These are phyloP conservation scores for Hyaena hyaena DNA, from an alignment of 2,113 vertebrate genomes.

Conservation along the genomic window DNA sequence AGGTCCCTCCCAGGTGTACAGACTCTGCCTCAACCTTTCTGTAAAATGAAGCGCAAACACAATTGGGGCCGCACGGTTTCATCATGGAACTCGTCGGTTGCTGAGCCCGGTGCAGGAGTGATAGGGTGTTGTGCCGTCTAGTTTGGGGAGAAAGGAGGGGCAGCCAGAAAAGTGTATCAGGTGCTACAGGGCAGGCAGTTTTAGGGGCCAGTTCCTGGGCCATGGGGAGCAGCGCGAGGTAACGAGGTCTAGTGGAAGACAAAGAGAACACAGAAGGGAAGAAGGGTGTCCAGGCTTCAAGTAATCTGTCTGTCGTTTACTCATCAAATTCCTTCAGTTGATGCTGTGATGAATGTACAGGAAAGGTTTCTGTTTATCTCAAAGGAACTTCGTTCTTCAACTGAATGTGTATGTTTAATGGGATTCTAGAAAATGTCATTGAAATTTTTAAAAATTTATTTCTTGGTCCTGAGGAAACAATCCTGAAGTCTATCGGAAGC, in stretches of 20 bases:
- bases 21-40: not conserved
- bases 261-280: not conserved
- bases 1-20: not conserved
- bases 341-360: not conserved
- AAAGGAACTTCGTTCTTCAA: not conserved
- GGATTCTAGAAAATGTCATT: not conserved
- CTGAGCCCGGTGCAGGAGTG: fast-evolving
- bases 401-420: not conserved
- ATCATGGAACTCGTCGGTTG: not conserved
- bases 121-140: not conserved
- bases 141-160: not conserved
- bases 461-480: not conserved
- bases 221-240: not conserved
- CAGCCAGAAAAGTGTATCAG: not conserved
- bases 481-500: not conserved
- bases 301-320: not conserved
- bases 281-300: not conserved
- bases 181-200: not conserved
- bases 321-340: not conserved
- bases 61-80: not conserved
- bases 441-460: not conserved
- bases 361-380: not conserved
- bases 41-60: not conserved
- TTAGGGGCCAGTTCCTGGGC: not conserved
- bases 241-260: not conserved